These are phyloP conservation scores for Nerophis lumbriciformis DNA, from an alignment of 2,113 vertebrate genomes.

Conservation along the genomic window DNA sequence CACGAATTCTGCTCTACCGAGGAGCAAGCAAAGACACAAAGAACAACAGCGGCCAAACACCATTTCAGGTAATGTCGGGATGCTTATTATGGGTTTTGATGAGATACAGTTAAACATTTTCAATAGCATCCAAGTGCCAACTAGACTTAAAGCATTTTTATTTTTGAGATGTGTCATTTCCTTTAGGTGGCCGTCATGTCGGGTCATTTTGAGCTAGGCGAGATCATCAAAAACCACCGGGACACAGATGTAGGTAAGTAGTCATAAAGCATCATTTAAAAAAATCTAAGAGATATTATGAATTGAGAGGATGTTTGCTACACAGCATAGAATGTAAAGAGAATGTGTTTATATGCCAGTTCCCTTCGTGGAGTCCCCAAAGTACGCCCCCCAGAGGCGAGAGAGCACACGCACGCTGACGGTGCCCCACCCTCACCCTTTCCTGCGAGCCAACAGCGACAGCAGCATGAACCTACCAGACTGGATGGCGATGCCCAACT, in stretches of 20 bases:
- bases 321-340: no score
- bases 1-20: constrained; percentile 84
- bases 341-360: constrained; percentile 55
- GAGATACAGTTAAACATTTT: neutral
- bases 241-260: constrained; percentile 83
- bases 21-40: constrained; percentile 86
- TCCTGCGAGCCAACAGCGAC: constrained; percentile 88
- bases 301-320: no score
- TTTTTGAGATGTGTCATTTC: constrained; percentile 3
- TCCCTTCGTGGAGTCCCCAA: constrained; percentile 87
- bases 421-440: constrained; percentile 76
- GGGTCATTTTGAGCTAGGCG: constrained; percentile 88
- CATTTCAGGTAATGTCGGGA: constrained; percentile 80
- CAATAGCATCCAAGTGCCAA: neutral
- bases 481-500: constrained; percentile 82
- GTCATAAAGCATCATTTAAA: no score
- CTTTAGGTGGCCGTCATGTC: constrained; percentile 86
- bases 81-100: neutral
- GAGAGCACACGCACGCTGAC: constrained; percentile 74
- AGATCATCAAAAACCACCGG: constrained; percentile 87
- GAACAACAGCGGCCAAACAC: constrained; percentile 85
- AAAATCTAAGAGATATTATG: no score
- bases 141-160: no score
- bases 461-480: constrained; percentile 87
- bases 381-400: constrained; percentile 80